phyloP scores from a whole-genome alignment of 64 coral and sea anemone species.

The Dendrophyllia cribrosa region DNA sequence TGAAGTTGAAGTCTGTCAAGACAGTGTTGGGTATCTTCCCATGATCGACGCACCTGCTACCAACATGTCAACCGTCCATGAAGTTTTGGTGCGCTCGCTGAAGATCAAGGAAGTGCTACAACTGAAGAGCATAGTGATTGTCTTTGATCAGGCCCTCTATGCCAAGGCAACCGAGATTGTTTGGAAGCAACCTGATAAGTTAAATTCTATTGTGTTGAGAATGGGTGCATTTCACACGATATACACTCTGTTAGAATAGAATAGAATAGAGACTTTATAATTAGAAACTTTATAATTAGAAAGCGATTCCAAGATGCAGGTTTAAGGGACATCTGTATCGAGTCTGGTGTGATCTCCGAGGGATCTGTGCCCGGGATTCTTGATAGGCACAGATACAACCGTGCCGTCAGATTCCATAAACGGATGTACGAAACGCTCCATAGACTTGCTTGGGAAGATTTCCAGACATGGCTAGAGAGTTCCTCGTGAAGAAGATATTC shows the following conservation, averaged over 20 bases:
- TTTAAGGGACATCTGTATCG: conserved; percentile 29
- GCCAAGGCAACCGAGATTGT: conserved; percentile 18
- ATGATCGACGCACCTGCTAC: conserved; percentile 54
- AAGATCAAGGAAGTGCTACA: conserved; percentile 44
- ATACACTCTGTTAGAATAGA: conserved; percentile 24
- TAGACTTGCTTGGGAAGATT: conserved; percentile 20
- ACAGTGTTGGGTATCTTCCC: conserved; percentile 49
- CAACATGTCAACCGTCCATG: conserved; percentile 54
- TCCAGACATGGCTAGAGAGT: neutral
- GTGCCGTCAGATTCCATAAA: conserved; percentile 57
- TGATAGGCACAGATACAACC: conserved; percentile 55
- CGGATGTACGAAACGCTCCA: conserved; percentile 52
- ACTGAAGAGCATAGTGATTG: conserved; percentile 44
- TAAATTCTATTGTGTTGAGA: neutral
- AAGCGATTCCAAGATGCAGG: conserved; percentile 56
- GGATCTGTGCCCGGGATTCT: conserved; percentile 50
- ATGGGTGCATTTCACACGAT: conserved; percentile 55
- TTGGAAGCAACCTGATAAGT: conserved; percentile 28
- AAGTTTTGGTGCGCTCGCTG: conserved; percentile 9
- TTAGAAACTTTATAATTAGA: conserved; percentile 48
- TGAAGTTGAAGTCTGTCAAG: conserved; percentile 19
- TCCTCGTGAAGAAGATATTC: neutral
- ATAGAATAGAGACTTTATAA: too few species aligned
- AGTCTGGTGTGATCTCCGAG: conserved; percentile 33
- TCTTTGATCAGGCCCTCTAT: conserved; percentile 69